Conservation (phyloP, 1,140 invertebrate species). For the Drosophila leontia region DNA sequence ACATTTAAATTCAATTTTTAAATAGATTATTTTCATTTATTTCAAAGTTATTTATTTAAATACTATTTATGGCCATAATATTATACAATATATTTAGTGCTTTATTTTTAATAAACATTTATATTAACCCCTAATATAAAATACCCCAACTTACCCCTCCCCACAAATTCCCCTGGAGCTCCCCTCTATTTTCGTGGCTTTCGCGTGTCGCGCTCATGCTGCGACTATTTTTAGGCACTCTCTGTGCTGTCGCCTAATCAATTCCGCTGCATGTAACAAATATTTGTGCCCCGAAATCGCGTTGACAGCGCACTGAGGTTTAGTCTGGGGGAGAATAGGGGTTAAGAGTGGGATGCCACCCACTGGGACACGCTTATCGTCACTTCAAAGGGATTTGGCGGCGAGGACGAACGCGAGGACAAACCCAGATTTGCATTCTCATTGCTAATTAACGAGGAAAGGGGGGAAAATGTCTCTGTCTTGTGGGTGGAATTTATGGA, state of each 20-base stretch:
- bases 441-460: slow-evolving; percentile 29
- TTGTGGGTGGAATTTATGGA: slow-evolving; percentile 40
- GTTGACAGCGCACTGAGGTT: slow-evolving; percentile 1
- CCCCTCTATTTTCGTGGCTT: slow-evolving; percentile 1
- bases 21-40: too few species aligned
- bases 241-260: slow-evolving; percentile 38
- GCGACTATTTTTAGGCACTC: slow-evolving; percentile 48
- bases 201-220: slow-evolving; percentile 45
- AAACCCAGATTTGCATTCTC: slow-evolving; percentile 39
- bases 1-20: too few species aligned
- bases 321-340: not conserved
- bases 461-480: not conserved
- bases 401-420: slow-evolving; percentile 28
- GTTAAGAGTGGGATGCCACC: slow-evolving; percentile 8
- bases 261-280: slow-evolving; percentile 56
- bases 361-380: slow-evolving; percentile 46
- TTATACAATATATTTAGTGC: too few species aligned
- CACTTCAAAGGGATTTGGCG: slow-evolving; percentile 55
- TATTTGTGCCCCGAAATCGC: slow-evolving; percentile 55
- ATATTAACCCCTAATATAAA: rapidly evolving
- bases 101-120: not conserved
- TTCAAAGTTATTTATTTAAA: too few species aligned
- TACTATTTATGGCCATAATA: too few species aligned
- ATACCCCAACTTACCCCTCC: not conserved
- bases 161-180: not conserved